phyloP scores from a whole-genome alignment of 2,888 invertebrate species.

The Eremobia ochroleuca region DNA sequence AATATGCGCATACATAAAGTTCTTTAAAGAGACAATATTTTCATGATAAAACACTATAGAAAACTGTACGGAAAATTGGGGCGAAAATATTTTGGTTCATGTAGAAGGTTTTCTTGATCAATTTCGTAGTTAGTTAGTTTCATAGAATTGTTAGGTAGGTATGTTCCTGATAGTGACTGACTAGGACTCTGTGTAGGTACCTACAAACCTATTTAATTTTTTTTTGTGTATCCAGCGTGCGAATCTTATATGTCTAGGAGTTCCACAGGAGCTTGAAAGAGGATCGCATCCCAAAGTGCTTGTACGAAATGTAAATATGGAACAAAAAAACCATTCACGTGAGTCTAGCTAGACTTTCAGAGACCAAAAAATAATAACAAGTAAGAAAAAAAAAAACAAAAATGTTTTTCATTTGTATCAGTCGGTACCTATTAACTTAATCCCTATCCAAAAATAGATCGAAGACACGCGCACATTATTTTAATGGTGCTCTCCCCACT shows the following conservation, averaged over 20 bases:
- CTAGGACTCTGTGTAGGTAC: background rate
- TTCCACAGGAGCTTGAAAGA: background rate
- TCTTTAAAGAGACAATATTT: constrained; percentile 71
- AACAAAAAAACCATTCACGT: background rate
- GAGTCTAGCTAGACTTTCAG: background rate
- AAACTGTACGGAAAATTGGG: constrained; percentile 42
- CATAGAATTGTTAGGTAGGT: background rate
- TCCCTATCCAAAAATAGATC: constrained; percentile 8
- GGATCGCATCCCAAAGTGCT: background rate
- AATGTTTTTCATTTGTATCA: background rate
- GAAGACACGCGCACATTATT: constrained; percentile 24
- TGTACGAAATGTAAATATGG: background rate
- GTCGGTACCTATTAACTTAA: background rate
- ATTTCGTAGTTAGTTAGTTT: background rate
- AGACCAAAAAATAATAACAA: background rate
- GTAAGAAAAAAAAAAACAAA: background rate
- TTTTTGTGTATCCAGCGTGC: background rate
- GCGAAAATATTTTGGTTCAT: constrained; percentile 19
- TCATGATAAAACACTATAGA: constrained; percentile 55
- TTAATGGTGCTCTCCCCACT: constrained; percentile 36
- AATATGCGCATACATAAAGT: constrained; percentile 80
- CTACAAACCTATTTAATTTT: background rate
- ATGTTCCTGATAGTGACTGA: background rate
- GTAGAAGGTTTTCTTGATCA: constrained; percentile 5
- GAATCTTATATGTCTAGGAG: constrained; percentile 3